Conservation (phyloP, 2,888 invertebrate species). For the Tholera decimalis region DNA sequence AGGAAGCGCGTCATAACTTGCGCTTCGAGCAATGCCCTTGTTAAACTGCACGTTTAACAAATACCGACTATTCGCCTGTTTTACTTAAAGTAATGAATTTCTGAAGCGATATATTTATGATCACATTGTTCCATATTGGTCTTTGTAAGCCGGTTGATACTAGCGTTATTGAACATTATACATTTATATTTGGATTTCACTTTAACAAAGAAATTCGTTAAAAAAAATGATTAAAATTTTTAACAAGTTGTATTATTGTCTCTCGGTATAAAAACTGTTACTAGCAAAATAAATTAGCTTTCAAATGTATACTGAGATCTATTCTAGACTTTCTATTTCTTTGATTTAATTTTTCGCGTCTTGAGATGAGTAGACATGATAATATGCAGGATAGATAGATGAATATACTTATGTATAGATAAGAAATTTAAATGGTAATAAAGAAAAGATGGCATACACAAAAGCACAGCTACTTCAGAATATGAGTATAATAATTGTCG, state of each 20-base stretch:
- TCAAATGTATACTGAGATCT: constrained; percentile 9
- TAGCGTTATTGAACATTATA: constrained; percentile 13
- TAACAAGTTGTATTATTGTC: neutral
- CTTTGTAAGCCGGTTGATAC: constrained; percentile 18
- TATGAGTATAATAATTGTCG: too few species aligned
- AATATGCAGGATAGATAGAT: too few species aligned
- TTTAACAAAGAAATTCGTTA: constrained; percentile 1
- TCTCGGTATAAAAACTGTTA: constrained; percentile 14
- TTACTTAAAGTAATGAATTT: constrained; percentile 55
- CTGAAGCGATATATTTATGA: constrained; percentile 59
- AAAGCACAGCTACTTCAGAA: too few species aligned
- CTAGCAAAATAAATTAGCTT: constrained; percentile 4
- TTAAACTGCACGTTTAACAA: constrained; percentile 52
- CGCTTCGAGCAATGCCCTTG: constrained; percentile 59
- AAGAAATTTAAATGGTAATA: too few species aligned
- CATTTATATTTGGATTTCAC: constrained; percentile 17
- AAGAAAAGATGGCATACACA: too few species aligned
- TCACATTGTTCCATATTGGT: constrained; percentile 52
- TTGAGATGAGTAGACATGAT: neutral
- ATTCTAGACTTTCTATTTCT: constrained; percentile 36
- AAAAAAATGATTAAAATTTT: constrained; percentile 4
- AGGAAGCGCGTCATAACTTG: constrained; percentile 61
- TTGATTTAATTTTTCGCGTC: neutral
- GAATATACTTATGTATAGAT: too few species aligned
- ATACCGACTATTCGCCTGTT: constrained; percentile 58